These are phyloP conservation scores for Drosophila mojavensis DNA, from an alignment of 1,140 invertebrate genomes.

Conservation along the genomic window DNA sequence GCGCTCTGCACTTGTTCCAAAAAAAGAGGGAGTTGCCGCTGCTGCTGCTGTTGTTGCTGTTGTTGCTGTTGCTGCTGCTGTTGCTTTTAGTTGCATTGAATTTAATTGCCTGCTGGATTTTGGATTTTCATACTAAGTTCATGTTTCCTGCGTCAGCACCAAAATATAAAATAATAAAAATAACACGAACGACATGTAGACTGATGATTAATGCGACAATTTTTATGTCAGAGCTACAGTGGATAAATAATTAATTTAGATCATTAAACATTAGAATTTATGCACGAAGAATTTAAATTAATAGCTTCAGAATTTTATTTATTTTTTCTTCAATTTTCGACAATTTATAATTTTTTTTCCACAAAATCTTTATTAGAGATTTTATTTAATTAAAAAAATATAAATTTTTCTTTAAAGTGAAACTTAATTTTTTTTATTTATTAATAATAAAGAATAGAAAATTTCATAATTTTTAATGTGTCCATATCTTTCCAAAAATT, in stretches of 20 bases:
- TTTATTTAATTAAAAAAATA: too few relatives aligned
- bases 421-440: too few relatives aligned
- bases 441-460: too few relatives aligned
- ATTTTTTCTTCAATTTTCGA: too few relatives aligned
- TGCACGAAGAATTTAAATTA: too few relatives aligned
- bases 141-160: constrained; percentile 68
- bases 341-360: too few relatives aligned
- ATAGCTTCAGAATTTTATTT: too few relatives aligned
- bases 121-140: constrained; percentile 77
- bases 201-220: constrained; percentile 81
- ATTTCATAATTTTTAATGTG: too few relatives aligned
- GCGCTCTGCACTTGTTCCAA: constrained; percentile 65
- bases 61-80: constrained; percentile 2
- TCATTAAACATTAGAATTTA: too few relatives aligned
- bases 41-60: constrained; percentile 24
- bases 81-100: constrained; percentile 40
- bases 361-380: too few relatives aligned
- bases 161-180: constrained; percentile 43
- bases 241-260: constrained; percentile 8
- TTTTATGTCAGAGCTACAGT: constrained; percentile 70
- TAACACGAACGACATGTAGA: constrained; percentile 49
- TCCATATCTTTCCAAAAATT: too few relatives aligned
- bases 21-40: neutral
- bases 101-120: constrained; percentile 68
- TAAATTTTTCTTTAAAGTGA: too few relatives aligned